Base-by-base conservation (phyloP, 2,888 invertebrate genomes). In the Argyra leucocephala region DNA sequence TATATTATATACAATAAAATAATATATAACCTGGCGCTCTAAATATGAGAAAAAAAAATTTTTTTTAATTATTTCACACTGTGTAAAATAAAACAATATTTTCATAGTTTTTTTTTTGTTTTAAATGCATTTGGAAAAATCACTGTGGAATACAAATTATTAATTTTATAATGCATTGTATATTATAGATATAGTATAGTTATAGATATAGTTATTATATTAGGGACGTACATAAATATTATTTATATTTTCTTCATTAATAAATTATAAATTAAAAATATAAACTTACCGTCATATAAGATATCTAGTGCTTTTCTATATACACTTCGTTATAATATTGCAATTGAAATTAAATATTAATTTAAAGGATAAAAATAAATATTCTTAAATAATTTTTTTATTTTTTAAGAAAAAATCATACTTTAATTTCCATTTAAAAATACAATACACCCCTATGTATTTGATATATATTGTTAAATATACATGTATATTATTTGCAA, bases 291-390 rank as follows among this genome's bases (percentile, higher is more conserved):
- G 48, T 48, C 48, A 48, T 48, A 48, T 48, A 48, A 48, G 48
- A 48, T 48, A 48, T 48, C 48, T 48, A 48, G 5, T 48, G 15
- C 48, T 48, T 48, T 48, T 48, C 48, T 48, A 48, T 48, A n/a
- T 48, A 48, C 48, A 48, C 48, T 48, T 48, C 48, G 48, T 48
- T 48, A 48, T 48, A 18, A 48, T 48, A 31, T 31, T 31, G 31
- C 31, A 31, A 31, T 7, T 7, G 10, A 7, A 7, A 31, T 31
- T 31, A 31, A 31, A 10, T 31, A 31, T 31, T 7, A 7, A 31
- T 31, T 7, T 31, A 31, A 31, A 31, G 31, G 31, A 31, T 31
- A 31, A 31, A 7, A 31, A 31, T 31, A 31, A 31, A 31, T 31
- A 31, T 31, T 48, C 15, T 48, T 48, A 10, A 37, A 31, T 31